Conservation (phyloP, 2,888 invertebrate species). For the Synergus gifuensis region DNA sequence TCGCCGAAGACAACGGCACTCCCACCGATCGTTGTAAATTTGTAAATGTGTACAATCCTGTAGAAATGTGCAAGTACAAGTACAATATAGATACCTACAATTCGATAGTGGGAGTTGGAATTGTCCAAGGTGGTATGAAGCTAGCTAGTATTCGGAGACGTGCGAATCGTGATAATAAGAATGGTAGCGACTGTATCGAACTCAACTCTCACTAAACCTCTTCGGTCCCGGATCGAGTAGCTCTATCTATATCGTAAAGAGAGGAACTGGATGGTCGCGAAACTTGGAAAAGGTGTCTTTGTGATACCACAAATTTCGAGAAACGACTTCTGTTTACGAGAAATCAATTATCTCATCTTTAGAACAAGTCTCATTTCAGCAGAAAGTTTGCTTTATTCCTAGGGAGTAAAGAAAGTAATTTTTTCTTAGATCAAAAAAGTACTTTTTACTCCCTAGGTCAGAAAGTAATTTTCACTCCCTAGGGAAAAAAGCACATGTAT, state of each 20-base stretch:
- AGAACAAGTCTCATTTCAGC: too few species aligned
- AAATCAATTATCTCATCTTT: neutral
- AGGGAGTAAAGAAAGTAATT: too few species aligned
- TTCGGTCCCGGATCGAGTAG: neutral
- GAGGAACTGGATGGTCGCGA: constrained; percentile 60
- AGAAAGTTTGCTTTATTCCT: too few species aligned
- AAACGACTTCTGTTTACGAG: constrained; percentile 55
- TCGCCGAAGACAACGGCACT: constrained; percentile 21
- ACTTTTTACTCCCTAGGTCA: too few species aligned
- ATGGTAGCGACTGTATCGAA: constrained; percentile 4
- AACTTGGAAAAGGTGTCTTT: constrained; percentile 54
- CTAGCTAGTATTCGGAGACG: neutral
- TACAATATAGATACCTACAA: neutral
- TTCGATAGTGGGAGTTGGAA: neutral
- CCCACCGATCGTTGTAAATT: neutral
- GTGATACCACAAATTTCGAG: constrained; percentile 59
- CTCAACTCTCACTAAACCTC: neutral
- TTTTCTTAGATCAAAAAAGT: neutral
- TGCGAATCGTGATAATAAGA: constrained; percentile 10
- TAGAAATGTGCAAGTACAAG: neutral
- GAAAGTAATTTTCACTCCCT: too few species aligned
- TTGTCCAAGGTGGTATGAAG: neutral
- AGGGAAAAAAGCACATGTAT: too few species aligned
- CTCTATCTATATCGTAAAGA: constrained; percentile 56
- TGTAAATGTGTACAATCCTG: neutral